Conservation (phyloP, 1,140 invertebrate genomes). For the Penaeus indicus region DNA sequence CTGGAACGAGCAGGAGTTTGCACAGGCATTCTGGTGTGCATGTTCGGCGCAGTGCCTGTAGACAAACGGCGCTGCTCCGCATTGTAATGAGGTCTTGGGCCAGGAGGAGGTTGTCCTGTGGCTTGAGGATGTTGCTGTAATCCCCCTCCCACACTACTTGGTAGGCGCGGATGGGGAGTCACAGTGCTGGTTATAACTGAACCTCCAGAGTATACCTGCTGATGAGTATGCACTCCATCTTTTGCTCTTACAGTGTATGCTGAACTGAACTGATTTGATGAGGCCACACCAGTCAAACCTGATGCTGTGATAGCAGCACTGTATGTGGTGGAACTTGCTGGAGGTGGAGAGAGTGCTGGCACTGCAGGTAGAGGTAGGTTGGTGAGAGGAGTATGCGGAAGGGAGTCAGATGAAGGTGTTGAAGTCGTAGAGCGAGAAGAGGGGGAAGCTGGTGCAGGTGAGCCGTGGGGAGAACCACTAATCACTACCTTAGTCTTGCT, state of each 20-base stretch:
- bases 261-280: slow-evolving; percentile 40
- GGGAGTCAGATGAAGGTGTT: slow-evolving; percentile 59
- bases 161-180: slow-evolving; percentile 48
- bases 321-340: slow-evolving; percentile 41
- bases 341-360: slow-evolving; percentile 56
- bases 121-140: slow-evolving; percentile 63
- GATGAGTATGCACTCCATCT: slow-evolving; percentile 65
- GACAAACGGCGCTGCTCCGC: slow-evolving; percentile 34
- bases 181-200: slow-evolving; percentile 65
- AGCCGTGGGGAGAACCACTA: slow-evolving; percentile 53
- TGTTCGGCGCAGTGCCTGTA: not conserved
- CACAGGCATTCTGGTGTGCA: slow-evolving; percentile 40
- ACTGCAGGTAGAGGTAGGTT: slow-evolving; percentile 61
- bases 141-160: slow-evolving; percentile 45
- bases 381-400: slow-evolving; percentile 54
- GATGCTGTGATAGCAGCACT: slow-evolving; percentile 39
- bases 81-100: slow-evolving; percentile 26
- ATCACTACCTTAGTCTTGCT: slow-evolving; percentile 46
- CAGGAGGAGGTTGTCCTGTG: slow-evolving; percentile 61
- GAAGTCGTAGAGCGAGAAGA: slow-evolving; percentile 58
- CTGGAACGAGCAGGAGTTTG: slow-evolving; percentile 16
- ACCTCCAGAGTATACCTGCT: slow-evolving; percentile 65
- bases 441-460: slow-evolving; percentile 55
- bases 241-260: slow-evolving; percentile 51
- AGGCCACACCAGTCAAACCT: not conserved